A percentile compares a stretch with the other conserved stretches of the same genome.
Evolutionary conservation across 2,797 vertebrate genomes (phyloP).

Genomic region (Uromys caudimaculatus): DNA sequence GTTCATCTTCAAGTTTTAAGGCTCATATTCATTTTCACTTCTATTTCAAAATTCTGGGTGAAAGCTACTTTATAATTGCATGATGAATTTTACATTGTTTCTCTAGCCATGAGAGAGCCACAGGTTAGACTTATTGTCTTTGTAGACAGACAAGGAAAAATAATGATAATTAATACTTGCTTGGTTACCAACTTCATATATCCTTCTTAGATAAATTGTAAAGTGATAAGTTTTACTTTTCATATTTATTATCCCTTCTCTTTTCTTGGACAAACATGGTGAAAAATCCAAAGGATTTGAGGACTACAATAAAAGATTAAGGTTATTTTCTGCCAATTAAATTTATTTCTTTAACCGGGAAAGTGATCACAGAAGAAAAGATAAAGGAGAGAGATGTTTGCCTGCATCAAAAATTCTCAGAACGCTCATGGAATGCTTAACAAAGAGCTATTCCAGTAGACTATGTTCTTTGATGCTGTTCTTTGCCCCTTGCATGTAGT

Average conservation of each 20-base stretch:
- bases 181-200: background rate
- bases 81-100: background rate
- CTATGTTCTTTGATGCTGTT: background rate
- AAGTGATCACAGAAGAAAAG: constrained; percentile 2
- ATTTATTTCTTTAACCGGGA: background rate
- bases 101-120: background rate
- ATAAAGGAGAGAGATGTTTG: background rate
- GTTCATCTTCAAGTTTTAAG: background rate
- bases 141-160: background rate
- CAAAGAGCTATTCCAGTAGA: background rate
- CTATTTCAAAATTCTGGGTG: background rate
- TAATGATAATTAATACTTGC: background rate
- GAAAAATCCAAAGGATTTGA: background rate
- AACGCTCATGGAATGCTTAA: constrained; percentile 32
- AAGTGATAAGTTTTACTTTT: background rate
- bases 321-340: background rate
- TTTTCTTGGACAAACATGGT: constrained; percentile 11
- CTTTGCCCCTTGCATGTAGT: background rate
- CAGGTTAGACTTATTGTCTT: background rate
- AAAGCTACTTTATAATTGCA: constrained; percentile 1
- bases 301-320: background rate
- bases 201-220: constrained; percentile 51
- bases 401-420: background rate
- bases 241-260: background rate
- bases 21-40: background rate